Evolutionary conservation across 2,797 vertebrate species (phyloP), one percentile per base, ranked within the genome.

Genomic region (Urocyon cinereoargenteus): DNA sequence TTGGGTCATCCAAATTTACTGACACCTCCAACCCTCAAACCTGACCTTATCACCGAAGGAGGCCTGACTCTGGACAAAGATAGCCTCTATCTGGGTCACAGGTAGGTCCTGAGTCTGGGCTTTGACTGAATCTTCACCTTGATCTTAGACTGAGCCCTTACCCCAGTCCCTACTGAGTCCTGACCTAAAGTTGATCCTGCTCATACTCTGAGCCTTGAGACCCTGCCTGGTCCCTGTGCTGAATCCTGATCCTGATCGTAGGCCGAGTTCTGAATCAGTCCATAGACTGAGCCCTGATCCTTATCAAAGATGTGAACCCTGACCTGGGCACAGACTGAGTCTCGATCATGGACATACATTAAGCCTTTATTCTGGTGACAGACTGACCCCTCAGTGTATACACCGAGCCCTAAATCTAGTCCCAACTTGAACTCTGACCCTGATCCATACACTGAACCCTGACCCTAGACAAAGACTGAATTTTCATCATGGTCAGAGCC

Each of bases 61-160:
- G 16, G 14, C 61, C 94, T 90, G 55, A 77, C 19, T 31, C 59
- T 86, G 31, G 53, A 84, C 78, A 53, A 45, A 93, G 31, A 28
- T 31, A 57, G 5, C 28, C 73, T 95, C 73, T 75, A 82, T 84
- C 96, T 90, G 92, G 89, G 66, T 68, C 68, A 86, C 87, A 82
- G 75, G 16, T 34, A 92, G 85, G 36, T 86, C 45, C 36, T 68
- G 31, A 86, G 55, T 86, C 61, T 92, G 36, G 36, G 86, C 28
- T 9, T 12, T 82, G 72, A 61, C n/a, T 21, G 26, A 89, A 90
- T 16, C 18, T 4, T 70, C 28, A 51, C 21, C 16, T 70, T 87
- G 62, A 34, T 66, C 75, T 64, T 53, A 82, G 81, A 87, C 62
- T 87, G 51, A 91, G 3, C 24, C 40, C 49, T 90, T 26, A 62